A percentile compares a stretch with the other conserved stretches of the same genome.
Evolutionary conservation across 2,888 invertebrate genomes (phyloP).

Genomic region (Phortica okadai): DNA sequence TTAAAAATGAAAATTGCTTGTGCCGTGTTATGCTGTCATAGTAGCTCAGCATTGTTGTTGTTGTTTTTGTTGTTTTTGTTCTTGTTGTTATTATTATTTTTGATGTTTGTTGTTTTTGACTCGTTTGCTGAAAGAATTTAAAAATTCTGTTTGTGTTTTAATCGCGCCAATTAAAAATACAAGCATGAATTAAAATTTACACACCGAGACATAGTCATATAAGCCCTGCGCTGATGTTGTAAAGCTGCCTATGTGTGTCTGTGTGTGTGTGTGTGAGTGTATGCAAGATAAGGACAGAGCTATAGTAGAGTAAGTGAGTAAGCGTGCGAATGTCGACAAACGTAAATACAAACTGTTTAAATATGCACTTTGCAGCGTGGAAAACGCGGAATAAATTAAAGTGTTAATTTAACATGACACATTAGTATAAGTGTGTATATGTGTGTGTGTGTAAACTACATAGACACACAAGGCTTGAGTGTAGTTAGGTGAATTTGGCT

Average conservation of each 20-base stretch:
- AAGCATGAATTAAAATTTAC: conserved; percentile 67
- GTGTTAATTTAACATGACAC: conserved; percentile 73
- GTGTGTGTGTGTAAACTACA: conserved; percentile 22
- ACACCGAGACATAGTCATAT: conserved; percentile 46
- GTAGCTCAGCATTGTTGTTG: conserved; percentile 32
- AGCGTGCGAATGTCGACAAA: conserved; percentile 45
- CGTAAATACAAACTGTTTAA: conserved; percentile 69
- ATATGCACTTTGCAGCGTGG: conserved; percentile 69
- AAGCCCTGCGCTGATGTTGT: neutral
- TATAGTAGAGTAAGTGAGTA: neutral
- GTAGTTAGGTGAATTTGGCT: neutral
- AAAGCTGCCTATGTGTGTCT: neutral
- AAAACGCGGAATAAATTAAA: conserved; percentile 72
- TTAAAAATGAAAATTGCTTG: neutral
- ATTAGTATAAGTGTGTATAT: conserved; percentile 57
- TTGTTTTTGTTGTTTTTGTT: conserved; percentile 40
- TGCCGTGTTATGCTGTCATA: conserved; percentile 37
- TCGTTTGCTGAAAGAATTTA: conserved; percentile 51
- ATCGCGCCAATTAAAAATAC: conserved; percentile 69
- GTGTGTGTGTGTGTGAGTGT: neutral
- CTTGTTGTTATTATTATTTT: conserved; percentile 49
- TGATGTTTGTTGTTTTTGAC: conserved; percentile 49
- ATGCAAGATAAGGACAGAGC: conserved; percentile 8
- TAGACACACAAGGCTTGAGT: neutral
- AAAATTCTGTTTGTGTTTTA: conserved; percentile 64